Evolutionary conservation across 2,113 vertebrate species (phyloP).

Genomic region (Boleophthalmus pectinirostris): DNA sequence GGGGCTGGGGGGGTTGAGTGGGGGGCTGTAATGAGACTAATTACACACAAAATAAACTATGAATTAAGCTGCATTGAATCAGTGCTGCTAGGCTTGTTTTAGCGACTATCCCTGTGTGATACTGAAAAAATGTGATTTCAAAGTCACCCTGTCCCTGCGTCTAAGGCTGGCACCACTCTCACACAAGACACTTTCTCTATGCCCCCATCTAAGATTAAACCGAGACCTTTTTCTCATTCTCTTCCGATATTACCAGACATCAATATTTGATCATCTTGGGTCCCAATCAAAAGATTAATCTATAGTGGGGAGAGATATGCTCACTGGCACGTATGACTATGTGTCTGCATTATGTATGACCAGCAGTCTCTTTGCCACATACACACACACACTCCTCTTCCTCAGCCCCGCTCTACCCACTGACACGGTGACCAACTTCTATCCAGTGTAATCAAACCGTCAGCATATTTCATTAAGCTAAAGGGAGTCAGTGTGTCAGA

Average conservation of each 20-base stretch:
- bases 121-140: constrained; percentile 59
- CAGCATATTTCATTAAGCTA: constrained; percentile 68
- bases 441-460: constrained; percentile 58
- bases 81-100: constrained; percentile 39
- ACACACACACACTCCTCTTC: constrained; percentile 23
- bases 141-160: constrained; percentile 77
- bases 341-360: constrained; percentile 77
- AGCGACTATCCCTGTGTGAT: constrained; percentile 46
- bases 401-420: constrained; percentile 24
- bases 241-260: constrained; percentile 64
- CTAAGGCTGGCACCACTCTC: constrained; percentile 42
- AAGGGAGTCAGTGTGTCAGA: constrained; percentile 52
- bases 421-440: constrained; percentile 71
- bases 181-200: constrained; percentile 35
- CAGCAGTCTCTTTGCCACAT: not conserved
- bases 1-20: constrained; percentile 28
- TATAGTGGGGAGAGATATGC: constrained; percentile 55
- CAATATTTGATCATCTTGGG: constrained; percentile 74
- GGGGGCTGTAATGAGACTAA: constrained; percentile 40
- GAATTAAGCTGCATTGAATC: constrained; percentile 55
- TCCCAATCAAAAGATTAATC: constrained; percentile 75
- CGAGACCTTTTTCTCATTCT: constrained; percentile 47
- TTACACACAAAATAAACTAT: constrained; percentile 27
- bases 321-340: constrained; percentile 67
- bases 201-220: constrained; percentile 22